A percentile compares a stretch with the other conserved stretches of the same genome.
phyloP scores from a whole-genome alignment of 1,140 invertebrate genomes.

The Portunus trituberculatus region DNA sequence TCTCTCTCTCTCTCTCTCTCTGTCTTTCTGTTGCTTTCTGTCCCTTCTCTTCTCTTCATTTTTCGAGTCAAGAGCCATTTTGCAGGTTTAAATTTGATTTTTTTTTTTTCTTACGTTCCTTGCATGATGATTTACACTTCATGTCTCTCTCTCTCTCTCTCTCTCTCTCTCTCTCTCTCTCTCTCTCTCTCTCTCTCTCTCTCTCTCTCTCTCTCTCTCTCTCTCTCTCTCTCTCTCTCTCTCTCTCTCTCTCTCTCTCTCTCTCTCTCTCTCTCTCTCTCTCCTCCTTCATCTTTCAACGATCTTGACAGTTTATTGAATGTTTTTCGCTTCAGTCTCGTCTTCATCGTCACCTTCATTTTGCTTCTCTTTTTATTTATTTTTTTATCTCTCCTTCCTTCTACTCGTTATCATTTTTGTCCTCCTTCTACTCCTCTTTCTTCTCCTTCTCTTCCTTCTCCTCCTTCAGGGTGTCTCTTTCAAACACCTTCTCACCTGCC shows the following conservation, averaged over 20 bases:
- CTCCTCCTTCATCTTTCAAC: not conserved
- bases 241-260: constrained; percentile 22
- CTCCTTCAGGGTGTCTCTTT: not conserved
- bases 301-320: not conserved
- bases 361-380: not conserved
- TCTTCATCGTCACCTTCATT: not conserved
- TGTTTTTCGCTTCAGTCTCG: not conserved
- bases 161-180: no score
- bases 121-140: no score
- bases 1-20: no score
- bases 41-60: not conserved
- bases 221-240: constrained; percentile 5
- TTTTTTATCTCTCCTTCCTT: not conserved
- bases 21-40: no score
- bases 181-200: constrained; percentile 1
- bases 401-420: not conserved
- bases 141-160: no score
- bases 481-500: not conserved
- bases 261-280: constrained; percentile 3
- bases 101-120: no score
- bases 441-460: not conserved
- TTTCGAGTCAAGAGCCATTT: no score
- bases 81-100: no score
- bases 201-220: constrained; percentile 3
- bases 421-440: not conserved